Evolutionary conservation across 2,797 vertebrate genomes (phyloP).

Genomic region (Clarias platycephalus): DNA sequence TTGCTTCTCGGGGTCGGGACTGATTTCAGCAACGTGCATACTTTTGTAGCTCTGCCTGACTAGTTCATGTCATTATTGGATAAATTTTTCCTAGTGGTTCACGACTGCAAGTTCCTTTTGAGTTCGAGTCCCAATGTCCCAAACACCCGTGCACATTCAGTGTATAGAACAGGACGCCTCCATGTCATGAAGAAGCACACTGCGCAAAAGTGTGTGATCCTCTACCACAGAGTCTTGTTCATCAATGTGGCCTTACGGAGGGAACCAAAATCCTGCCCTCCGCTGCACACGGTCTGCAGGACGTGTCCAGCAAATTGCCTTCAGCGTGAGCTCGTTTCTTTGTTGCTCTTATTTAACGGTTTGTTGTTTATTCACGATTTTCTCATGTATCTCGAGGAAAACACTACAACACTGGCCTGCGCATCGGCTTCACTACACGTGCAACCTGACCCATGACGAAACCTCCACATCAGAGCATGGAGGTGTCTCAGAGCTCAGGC

Average conservation of each 20-base stretch:
- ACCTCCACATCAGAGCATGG: slow-evolving; percentile 24
- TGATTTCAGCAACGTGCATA: slow-evolving; percentile 28
- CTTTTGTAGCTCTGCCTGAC: slow-evolving; percentile 26
- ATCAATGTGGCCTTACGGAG: slow-evolving; percentile 61
- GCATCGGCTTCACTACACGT: slow-evolving; percentile 7
- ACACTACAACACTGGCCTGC: slow-evolving; percentile 16
- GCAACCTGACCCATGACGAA: slow-evolving; percentile 30
- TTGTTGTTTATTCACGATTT: slow-evolving; percentile 10
- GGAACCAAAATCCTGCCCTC: slow-evolving; percentile 31
- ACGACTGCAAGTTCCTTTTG: background rate
- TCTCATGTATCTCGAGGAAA: slow-evolving; percentile 7
- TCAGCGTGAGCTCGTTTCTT: slow-evolving; percentile 11
- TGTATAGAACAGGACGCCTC: background rate
- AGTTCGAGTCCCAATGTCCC: background rate
- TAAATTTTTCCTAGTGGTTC: slow-evolving; percentile 10
- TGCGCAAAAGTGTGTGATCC: slow-evolving; percentile 15
- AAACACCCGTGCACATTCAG: slow-evolving; percentile 13
- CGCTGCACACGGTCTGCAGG: slow-evolving; percentile 28
- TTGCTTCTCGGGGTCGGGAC: slow-evolving; percentile 16
- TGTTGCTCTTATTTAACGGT: slow-evolving; percentile 13
- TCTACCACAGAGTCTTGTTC: slow-evolving; percentile 45
- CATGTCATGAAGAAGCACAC: slow-evolving; percentile 10
- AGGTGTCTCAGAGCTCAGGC: slow-evolving; percentile 14
- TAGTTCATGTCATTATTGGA: background rate
- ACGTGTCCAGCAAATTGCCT: slow-evolving; percentile 37